These are phyloP conservation scores for Athalia cordata DNA, from an alignment of 2,888 invertebrate species.

Conservation along the genomic window DNA sequence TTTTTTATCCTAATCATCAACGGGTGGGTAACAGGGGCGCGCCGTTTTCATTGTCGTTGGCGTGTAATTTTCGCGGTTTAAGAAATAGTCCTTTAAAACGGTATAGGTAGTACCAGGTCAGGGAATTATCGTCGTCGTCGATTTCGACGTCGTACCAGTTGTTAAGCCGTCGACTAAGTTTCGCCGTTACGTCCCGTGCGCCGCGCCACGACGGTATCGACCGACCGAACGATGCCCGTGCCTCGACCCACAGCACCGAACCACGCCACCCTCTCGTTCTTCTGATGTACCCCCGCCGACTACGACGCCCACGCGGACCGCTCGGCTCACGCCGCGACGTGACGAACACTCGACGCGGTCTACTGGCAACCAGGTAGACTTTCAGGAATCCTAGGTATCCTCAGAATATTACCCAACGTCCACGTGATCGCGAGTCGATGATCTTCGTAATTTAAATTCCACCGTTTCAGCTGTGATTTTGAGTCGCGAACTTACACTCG, in stretches of 20 bases:
- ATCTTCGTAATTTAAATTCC: neutral
- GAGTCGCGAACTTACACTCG: too few relatives aligned
- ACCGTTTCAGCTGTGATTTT: too few relatives aligned
- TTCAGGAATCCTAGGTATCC: slow-evolving; percentile 9
- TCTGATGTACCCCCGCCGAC: slow-evolving; percentile 3
- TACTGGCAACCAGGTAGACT: neutral
- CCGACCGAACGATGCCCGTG: slow-evolving; percentile 21
- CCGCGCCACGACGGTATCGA: slow-evolving; percentile 30
- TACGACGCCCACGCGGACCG: slow-evolving; percentile 1
- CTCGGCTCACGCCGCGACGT: too few relatives aligned
- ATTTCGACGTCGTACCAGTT: slow-evolving; percentile 18
- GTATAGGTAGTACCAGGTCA: slow-evolving; percentile 3
- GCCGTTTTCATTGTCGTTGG: neutral
- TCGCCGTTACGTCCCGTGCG: slow-evolving; percentile 19
- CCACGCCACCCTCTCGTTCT: neutral
- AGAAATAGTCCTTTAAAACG: too few relatives aligned
- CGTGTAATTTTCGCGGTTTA: too few relatives aligned
- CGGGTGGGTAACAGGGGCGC: neutral
- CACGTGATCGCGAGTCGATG: slow-evolving; percentile 26
- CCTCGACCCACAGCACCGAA: slow-evolving; percentile 24
- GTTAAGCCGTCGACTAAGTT: neutral
- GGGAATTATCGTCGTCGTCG: slow-evolving; percentile 15
- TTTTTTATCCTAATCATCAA: slow-evolving; percentile 5
- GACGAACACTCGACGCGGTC: too few relatives aligned
- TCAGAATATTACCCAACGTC: slow-evolving; percentile 1